phyloP scores from a whole-genome alignment of 2,888 invertebrate species.

The Anticlea derivata region DNA sequence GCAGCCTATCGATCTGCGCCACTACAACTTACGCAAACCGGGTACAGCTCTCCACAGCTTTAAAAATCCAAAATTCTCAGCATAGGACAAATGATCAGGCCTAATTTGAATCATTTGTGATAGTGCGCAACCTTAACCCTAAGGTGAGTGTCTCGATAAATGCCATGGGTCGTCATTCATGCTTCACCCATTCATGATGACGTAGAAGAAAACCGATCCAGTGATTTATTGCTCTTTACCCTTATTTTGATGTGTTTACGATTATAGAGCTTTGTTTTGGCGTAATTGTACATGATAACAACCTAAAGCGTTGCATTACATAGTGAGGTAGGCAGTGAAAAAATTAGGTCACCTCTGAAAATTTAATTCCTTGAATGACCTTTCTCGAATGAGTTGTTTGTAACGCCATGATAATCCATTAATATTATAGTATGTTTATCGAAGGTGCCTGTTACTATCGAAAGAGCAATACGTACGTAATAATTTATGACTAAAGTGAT shows the following conservation, averaged over 20 bases:
- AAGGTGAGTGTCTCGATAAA: slow-evolving; percentile 57
- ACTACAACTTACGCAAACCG: slow-evolving; percentile 69
- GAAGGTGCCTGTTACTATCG: slow-evolving; percentile 17
- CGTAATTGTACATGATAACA: slow-evolving; percentile 4
- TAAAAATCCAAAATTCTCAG: slow-evolving; percentile 53
- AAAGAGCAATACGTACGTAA: not conserved
- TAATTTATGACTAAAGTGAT: slow-evolving; percentile 5
- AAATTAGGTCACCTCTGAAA: slow-evolving; percentile 45
- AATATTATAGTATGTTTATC: slow-evolving; percentile 32
- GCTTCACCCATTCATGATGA: slow-evolving; percentile 58
- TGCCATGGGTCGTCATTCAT: slow-evolving; percentile 45
- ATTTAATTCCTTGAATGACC: slow-evolving; percentile 43
- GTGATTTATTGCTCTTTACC: slow-evolving; percentile 47
- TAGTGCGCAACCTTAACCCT: slow-evolving; percentile 24
- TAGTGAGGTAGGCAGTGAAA: slow-evolving; percentile 18
- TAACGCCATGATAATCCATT: slow-evolving; percentile 43
- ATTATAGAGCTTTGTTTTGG: slow-evolving; percentile 32
- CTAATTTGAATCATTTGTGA: slow-evolving; percentile 49
- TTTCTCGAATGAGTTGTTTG: slow-evolving; percentile 64
- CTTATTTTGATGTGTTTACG: slow-evolving; percentile 42
- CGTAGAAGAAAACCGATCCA: slow-evolving; percentile 51
- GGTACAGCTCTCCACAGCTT: slow-evolving; percentile 59
- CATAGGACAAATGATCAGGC: slow-evolving; percentile 53
- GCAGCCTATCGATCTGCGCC: slow-evolving; percentile 70
- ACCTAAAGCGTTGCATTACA: slow-evolving; percentile 6